These are phyloP conservation scores for Zoanthus sociatus DNA, from an alignment of 92 coral and sea anemone genomes.

Conservation along the genomic window DNA sequence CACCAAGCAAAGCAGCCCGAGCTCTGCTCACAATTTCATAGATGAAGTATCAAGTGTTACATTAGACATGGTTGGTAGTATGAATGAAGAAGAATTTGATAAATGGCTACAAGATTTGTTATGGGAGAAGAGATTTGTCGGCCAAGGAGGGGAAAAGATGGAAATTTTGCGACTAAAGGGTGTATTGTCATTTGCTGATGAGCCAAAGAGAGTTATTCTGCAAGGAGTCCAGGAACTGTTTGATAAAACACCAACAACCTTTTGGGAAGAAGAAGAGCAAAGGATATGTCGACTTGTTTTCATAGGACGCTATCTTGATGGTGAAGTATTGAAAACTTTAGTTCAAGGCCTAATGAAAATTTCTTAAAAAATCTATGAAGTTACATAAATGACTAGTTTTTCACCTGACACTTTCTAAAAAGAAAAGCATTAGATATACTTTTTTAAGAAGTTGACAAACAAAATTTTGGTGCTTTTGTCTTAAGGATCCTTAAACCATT, in stretches of 20 bases:
- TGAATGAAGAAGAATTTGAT: conserved; percentile 60
- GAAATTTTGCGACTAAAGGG: conserved; percentile 83
- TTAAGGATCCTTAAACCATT: too few relatives aligned
- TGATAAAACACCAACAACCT: conserved; percentile 76
- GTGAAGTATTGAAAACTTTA: conserved; percentile 26
- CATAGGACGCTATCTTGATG: conserved; percentile 72
- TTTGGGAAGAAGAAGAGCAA: conserved; percentile 64
- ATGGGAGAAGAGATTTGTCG: conserved; percentile 75
- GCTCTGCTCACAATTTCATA: conserved; percentile 15
- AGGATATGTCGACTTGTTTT: conserved; percentile 73
- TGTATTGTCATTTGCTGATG: conserved; percentile 65
- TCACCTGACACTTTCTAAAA: too few relatives aligned
- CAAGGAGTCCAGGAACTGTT: conserved; percentile 89
- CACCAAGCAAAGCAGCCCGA: background rate
- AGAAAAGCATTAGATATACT: too few relatives aligned
- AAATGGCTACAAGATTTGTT: conserved; percentile 83
- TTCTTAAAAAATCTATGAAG: background rate
- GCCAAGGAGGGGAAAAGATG: conserved; percentile 62
- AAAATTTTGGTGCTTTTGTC: too few relatives aligned
- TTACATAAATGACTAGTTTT: too few relatives aligned
- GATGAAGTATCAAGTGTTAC: conserved; percentile 75
- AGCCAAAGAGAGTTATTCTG: conserved; percentile 65
- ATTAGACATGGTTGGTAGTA: conserved; percentile 66
- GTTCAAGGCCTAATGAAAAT: conserved; percentile 42
- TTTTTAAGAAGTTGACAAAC: too few relatives aligned